Conservation (phyloP, 2,888 invertebrate genomes). For the Phymatocera aterrima region DNA sequence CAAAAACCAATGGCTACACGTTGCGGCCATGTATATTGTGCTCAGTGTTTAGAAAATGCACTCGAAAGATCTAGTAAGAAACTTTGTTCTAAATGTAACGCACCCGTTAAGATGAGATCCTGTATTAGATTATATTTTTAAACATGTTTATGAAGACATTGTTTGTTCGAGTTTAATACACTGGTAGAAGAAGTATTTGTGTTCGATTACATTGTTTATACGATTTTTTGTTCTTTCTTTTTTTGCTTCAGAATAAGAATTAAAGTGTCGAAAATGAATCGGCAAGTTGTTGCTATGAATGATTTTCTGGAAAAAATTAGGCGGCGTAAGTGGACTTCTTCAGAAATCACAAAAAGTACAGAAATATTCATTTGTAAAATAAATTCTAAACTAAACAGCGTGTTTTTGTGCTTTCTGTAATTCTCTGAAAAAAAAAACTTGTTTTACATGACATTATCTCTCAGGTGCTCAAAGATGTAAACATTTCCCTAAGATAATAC, state of each 20-base stretch:
- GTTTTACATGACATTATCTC: no score
- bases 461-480: no score
- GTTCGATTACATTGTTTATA: background rate
- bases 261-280: background rate
- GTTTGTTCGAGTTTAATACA: background rate
- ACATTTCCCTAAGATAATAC: no score
- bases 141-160: constrained; percentile 13
- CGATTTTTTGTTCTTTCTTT: no score
- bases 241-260: no score
- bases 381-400: no score
- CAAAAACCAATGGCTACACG: constrained; percentile 61
- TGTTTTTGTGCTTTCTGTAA: no score
- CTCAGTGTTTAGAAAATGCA: constrained; percentile 57
- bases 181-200: background rate
- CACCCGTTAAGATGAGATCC: constrained; percentile 51
- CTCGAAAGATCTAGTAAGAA: constrained; percentile 49
- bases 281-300: background rate
- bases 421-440: no score
- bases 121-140: constrained; percentile 64
- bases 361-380: background rate
- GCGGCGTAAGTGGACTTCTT: no score
- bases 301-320: background rate
- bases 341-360: no score
- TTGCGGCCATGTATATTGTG: constrained; percentile 66
- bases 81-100: constrained; percentile 63